Base-by-base conservation (phyloP, 2,797 vertebrate species). In the Lepilemur ruficaudatus region DNA sequence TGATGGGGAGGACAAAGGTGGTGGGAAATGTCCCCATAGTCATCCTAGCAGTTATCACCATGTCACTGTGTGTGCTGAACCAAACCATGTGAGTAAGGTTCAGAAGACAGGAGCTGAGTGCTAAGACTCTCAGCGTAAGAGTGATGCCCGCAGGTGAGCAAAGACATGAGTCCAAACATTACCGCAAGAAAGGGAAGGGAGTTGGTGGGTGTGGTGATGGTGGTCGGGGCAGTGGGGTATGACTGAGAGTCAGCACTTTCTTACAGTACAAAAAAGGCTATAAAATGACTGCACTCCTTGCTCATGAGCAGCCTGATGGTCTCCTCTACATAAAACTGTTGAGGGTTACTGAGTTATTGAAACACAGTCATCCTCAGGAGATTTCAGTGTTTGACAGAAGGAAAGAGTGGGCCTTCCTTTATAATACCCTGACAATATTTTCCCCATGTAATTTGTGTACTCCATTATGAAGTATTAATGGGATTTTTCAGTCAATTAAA, bases 401-500 rank as follows among this genome's bases (percentile, higher is more conserved):
- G 35, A n/a, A 82, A 76, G 82, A 52, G 38, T n/a, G 7, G 43
- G 8, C 6, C 83, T 89, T 94, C 23, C 46, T 75, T 88, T 88
- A 65, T 75, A 91, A 91, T 72, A 95, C 57, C 13, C 63, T 86
- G 85, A 87, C 32, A 69, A 69, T 87, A 41, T 82, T 97, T 96
- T 38, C 65, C 35, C 70, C 43, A 2, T 61, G 55, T 82, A 82
- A 96, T 96, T 89, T 96, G 86, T 91, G 41, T 95, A 80, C 43
- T 93, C 75, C 59, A 89, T 95, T 96, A 96, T 91, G 23, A 97
- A 91, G 85, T 93, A 98, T 93, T 97, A 89, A 97, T 96, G 89
- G 75, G 57, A 96, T 94, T 96, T 96, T 95, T 96, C 93, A 92
- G 89, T 95, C 95, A 97, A 91, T 96, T 97, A 97, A 95, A 96